phyloP scores from a whole-genome alignment of 2,888 invertebrate species.

The Liposcelis brunnea region DNA sequence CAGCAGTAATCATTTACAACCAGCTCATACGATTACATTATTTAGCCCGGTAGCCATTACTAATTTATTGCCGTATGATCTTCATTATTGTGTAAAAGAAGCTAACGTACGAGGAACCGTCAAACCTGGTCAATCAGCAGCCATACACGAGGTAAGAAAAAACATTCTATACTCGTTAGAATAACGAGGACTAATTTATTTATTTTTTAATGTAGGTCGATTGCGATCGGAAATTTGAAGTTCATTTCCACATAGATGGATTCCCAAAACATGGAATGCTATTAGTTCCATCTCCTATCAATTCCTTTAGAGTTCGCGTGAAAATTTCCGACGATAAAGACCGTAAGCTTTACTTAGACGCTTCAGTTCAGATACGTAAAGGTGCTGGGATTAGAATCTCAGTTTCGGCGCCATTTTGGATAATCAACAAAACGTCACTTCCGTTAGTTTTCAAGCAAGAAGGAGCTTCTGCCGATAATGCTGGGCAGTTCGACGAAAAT shows the following conservation, averaged over 20 bases:
- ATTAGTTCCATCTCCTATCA: constrained; percentile 27
- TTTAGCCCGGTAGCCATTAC: constrained; percentile 67
- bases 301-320: constrained; percentile 44
- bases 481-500: constrained; percentile 88
- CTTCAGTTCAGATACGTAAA: constrained; percentile 39
- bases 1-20: constrained; percentile 33
- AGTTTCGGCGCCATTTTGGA: constrained; percentile 70
- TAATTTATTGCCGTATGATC: constrained; percentile 75
- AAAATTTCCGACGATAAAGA: constrained; percentile 56
- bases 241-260: constrained; percentile 66
- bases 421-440: constrained; percentile 56
- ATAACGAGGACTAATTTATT: no score
- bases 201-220: constrained; percentile 35
- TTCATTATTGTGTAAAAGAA: constrained; percentile 39
- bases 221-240: constrained; percentile 50
- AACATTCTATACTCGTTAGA: constrained; percentile 5
- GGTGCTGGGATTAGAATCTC: constrained; percentile 50
- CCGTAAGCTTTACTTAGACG: constrained; percentile 56
- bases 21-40: constrained; percentile 75
- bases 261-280: constrained; percentile 57
- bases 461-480: constrained; percentile 53
- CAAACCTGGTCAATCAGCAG: constrained; percentile 18
- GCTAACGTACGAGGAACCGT: constrained; percentile 29
- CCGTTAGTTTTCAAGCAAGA: constrained; percentile 92
- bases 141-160: constrained; percentile 16